Base-by-base conservation (phyloP, 2,113 vertebrate genomes). In the Phalacrocorax pelagicus region DNA sequence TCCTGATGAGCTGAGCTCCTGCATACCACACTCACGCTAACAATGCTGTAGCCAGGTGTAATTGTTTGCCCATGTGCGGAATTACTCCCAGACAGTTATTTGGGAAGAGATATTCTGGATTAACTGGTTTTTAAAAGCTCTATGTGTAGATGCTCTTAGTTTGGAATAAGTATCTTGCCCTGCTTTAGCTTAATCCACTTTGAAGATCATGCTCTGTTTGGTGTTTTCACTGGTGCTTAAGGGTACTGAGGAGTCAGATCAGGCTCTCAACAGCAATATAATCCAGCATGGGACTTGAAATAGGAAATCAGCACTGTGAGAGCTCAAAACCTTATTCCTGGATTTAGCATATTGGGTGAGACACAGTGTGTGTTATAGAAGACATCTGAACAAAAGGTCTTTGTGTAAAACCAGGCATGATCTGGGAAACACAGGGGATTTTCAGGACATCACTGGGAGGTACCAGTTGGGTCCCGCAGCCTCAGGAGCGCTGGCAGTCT, bases 181-280 rank as follows among this genome's bases (percentile, higher is more conserved):
- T 59, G 79, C 93, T 96, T 96, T 92, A 94, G 90, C 79, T 81
- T 97, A 95, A 96, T 97, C 96, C 96, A 93, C 96, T 97, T 94
- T 86, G 88, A 83, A 96, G 94, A 88, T 94, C 90, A 93, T 32
- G 90, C 71, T 90, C 74, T 78, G 74, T 23, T 74, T 86, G 67
- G 88, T 81, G 84, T 93, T 96, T 95, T 96, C 94, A 71, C 88
- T 93, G 80, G 59, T 93, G 88, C 90, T 94, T 94, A 88, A 86
- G 74, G 63, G 78, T 22, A 36, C 66, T 6, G 70, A 94, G 88
- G 85, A 88, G 95, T 34, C 82, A 73, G 88, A 74, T 88, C 46
- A 66, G 77, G 81, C 93, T 97, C 87, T 75, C 10, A 7, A 38
- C 69, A 75, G 38, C 67, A 55, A 30, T 8, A 77, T 73, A 92